Percentiles rank a stretch among this genome's conserved stretches.
These are phyloP conservation scores for Copidosoma aretas DNA, from an alignment of 2,888 invertebrate species.

Conservation along the genomic window DNA sequence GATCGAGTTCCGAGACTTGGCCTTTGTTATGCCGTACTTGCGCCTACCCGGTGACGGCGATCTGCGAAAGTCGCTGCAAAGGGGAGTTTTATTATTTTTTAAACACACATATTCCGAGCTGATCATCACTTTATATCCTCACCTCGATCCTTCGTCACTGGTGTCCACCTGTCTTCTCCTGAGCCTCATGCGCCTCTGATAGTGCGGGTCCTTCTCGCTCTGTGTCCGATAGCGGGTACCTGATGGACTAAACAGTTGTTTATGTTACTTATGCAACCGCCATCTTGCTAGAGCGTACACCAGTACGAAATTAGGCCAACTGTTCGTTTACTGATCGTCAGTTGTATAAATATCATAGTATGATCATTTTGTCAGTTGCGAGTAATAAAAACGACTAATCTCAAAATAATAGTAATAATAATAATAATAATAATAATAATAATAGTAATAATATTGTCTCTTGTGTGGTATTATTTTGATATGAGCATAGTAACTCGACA, in stretches of 20 bases:
- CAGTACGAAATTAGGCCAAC: no score
- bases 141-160: slow-evolving; percentile 63
- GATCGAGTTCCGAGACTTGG: slow-evolving; percentile 42
- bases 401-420: no score
- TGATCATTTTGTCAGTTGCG: no score
- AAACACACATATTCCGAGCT: neutral
- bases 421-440: no score
- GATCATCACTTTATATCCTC: slow-evolving; percentile 14
- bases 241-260: slow-evolving; percentile 63
- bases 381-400: no score
- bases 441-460: no score
- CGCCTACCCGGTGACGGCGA: slow-evolving; percentile 57
- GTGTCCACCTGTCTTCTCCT: slow-evolving; percentile 66
- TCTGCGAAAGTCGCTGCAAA: slow-evolving; percentile 43
- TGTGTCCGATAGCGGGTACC: slow-evolving; percentile 85
- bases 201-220: slow-evolving; percentile 88
- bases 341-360: no score
- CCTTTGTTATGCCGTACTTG: slow-evolving; percentile 50
- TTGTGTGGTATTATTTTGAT: no score
- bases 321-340: no score
- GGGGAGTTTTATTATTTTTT: neutral
- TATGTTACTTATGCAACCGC: no score
- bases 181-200: slow-evolving; percentile 73
- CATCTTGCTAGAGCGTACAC: no score
- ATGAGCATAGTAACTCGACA: no score